Base-by-base conservation (phyloP, 2,888 invertebrate species). In the Phania funesta region DNA sequence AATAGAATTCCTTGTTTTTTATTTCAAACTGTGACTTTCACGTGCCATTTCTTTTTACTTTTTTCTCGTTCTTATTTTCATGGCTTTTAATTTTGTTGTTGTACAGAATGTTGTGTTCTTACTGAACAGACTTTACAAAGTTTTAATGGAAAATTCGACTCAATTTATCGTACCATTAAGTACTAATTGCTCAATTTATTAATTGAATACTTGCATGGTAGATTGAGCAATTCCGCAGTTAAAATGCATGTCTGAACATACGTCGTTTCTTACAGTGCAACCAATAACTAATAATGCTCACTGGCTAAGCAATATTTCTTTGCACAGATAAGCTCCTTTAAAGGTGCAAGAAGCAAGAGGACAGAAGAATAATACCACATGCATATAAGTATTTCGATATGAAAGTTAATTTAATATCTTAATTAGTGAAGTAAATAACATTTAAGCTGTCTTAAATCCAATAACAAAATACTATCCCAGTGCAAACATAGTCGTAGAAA, bases 371-470 rank as follows among this genome's bases (percentile, higher is more conserved):
- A 7, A 29, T 4, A 6, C 5, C 29, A 29, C 5, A 4, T 6
- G 29, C 7, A 29, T 6, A 29, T 6, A 4, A 29, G 7, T 29
- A 29, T 29, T 29, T 6, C 29, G 62, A 71, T 70, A 64, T 71
- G 35, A 52, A 73, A 71, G 58, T 79, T 60, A 65, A 79, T 86
- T 86, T 86, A 86, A 86, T 86, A 86, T 86, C 86, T 87, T 87
- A 87, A 86, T 87, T 86, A 87, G 85, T 84, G 80, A 84, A 84
- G 85, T 84, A 86, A 86, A 86, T 86, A 86, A 86, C 85, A 84
- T 85, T 86, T 86, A 86, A 86, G 82, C 77, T 20, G 46, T 52
- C 44, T 44, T 58, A 80, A 80, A 64, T 64, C 76, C 80, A 73
- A 56, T 35, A 54, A 76, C 60, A 64, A 50, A 70, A 65, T 48